These are phyloP conservation scores for Gobius niger DNA, from an alignment of 2,113 vertebrate genomes.

Conservation along the genomic window DNA sequence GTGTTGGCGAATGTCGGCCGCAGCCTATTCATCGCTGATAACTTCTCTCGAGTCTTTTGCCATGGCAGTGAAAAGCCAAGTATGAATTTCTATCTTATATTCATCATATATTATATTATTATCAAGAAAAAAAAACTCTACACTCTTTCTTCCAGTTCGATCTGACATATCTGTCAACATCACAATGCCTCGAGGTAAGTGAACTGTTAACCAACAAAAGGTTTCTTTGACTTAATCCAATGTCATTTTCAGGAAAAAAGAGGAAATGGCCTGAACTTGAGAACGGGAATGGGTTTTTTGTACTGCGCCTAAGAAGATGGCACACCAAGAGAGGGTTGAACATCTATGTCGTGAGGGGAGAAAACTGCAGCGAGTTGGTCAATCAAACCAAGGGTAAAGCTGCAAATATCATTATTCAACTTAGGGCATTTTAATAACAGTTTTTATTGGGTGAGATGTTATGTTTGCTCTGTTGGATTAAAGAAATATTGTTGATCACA, in stretches of 20 bases:
- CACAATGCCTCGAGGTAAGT: not conserved
- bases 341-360: not conserved
- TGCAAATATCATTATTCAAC: not conserved
- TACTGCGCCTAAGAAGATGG: not conserved
- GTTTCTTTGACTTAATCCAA: not conserved
- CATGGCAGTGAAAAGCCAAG: not conserved
- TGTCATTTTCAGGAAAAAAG: not conserved
- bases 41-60: not conserved
- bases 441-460: no score
- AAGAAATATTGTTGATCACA: not conserved
- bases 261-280: not conserved
- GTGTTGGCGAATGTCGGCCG: not conserved
- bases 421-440: no score
- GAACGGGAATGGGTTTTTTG: accelerated
- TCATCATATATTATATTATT: no score
- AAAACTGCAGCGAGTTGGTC: accelerated
- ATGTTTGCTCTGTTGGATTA: not conserved
- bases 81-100: not conserved
- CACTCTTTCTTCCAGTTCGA: not conserved
- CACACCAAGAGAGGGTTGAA: accelerated
- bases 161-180: not conserved
- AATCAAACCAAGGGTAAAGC: not conserved
- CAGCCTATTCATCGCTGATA: not conserved
- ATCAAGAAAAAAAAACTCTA: not conserved
- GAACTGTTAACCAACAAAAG: not conserved